Conservation (phyloP, 30 jellyfish, hydroid and myxozoan species). For the Hydra vulgaris region DNA sequence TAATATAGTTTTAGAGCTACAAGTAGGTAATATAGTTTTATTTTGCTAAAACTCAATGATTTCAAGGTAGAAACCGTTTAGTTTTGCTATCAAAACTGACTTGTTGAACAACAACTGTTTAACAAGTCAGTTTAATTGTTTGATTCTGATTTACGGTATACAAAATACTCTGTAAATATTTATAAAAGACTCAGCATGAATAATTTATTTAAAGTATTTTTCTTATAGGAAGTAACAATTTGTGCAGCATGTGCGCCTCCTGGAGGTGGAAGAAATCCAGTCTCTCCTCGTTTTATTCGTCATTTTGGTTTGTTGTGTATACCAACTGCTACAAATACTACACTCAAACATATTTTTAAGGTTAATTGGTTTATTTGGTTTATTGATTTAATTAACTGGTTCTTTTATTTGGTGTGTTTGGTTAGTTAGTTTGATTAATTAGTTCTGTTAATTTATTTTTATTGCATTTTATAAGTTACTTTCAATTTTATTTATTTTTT, state of each 20-base stretch:
- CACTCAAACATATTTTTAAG: constrained; percentile 73
- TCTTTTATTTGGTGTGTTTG: background rate
- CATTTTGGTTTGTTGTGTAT: constrained; percentile 86
- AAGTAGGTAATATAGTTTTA: background rate
- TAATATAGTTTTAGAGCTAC: no score
- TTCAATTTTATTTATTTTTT: no score
- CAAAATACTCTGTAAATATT: no score
- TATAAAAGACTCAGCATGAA: no score
- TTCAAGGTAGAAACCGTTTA: background rate
- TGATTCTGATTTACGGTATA: no score
- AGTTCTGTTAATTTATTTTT: background rate
- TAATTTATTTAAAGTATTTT: background rate
- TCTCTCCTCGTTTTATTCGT: constrained; percentile 83
- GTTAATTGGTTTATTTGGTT: constrained; percentile 5
- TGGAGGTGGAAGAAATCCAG: constrained; percentile 97
- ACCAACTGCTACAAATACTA: constrained; percentile 66
- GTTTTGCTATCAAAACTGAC: no score
- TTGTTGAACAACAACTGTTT: no score
- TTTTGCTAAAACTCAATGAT: background rate
- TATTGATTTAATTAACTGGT: background rate
- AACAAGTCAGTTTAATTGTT: no score
- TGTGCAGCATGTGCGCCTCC: constrained; percentile 99
- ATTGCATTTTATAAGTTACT: no score
- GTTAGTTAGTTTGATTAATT: background rate
- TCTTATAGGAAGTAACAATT: constrained; percentile 62